phyloP scores from a whole-genome alignment of 2,888 invertebrate species.

The Aethes cnicana region DNA sequence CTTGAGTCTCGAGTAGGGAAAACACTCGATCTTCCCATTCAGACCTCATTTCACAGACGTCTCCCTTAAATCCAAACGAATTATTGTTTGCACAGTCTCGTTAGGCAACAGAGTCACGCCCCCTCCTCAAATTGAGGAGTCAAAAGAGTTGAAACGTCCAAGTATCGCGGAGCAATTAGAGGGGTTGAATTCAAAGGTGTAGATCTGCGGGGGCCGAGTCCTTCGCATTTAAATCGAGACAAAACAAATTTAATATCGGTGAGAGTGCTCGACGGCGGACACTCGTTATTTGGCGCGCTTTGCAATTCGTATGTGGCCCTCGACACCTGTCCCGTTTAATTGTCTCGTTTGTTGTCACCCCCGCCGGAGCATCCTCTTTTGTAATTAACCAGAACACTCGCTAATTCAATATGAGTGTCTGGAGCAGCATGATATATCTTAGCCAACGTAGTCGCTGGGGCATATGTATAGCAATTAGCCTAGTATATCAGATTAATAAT shows the following conservation, averaged over 20 bases:
- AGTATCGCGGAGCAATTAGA: conserved; percentile 10
- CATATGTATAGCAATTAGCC: too few species aligned
- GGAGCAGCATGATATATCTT: background rate
- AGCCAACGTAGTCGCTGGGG: too few species aligned
- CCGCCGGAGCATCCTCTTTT: conserved; percentile 14
- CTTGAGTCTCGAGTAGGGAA: background rate
- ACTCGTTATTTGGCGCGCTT: conserved; percentile 44
- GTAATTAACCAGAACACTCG: conserved; percentile 31
- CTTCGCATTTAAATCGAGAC: conserved; percentile 58
- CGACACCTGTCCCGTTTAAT: conserved; percentile 51
- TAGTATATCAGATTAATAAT: too few species aligned
- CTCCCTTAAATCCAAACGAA: conserved; percentile 21
- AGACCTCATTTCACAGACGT: background rate
- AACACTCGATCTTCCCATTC: background rate
- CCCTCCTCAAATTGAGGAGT: conserved; percentile 18
- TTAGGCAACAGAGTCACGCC: conserved; percentile 19
- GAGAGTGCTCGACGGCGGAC: conserved; percentile 40
- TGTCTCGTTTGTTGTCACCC: conserved; percentile 42
- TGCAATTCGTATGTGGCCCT: conserved; percentile 46
- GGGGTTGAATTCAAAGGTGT: conserved; percentile 13
- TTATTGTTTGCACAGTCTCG: conserved; percentile 11
- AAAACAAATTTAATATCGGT: conserved; percentile 61
- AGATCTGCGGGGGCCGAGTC: conserved; percentile 21
- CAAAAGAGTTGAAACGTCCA: conserved; percentile 23
- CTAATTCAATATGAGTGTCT: conserved; percentile 3